Evolutionary conservation across 2,797 vertebrate genomes (phyloP).

Genomic region (Esox lucius): DNA sequence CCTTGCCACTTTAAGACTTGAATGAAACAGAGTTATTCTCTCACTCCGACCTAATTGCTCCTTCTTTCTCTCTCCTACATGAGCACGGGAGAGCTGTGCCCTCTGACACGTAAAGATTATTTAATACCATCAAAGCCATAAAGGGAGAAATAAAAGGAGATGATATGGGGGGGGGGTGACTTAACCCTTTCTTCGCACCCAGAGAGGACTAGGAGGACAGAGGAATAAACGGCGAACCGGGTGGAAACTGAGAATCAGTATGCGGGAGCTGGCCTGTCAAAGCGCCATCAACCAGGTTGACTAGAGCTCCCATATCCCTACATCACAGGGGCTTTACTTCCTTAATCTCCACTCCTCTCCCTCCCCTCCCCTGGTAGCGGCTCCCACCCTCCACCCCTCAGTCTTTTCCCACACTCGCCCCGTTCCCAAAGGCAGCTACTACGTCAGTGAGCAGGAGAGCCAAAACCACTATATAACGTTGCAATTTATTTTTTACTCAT

Average conservation of each 20-base stretch:
- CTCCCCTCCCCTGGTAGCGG: conserved; percentile 61
- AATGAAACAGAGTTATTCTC: conserved; percentile 63
- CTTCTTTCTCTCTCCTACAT: conserved; percentile 47
- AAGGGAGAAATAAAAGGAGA: conserved; percentile 63
- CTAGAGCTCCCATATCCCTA: conserved; percentile 57
- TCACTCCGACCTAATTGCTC: conserved; percentile 75
- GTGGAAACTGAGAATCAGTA: conserved; percentile 54
- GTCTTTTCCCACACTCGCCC: conserved; percentile 76
- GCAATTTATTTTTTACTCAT: conserved; percentile 66
- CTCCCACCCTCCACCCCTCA: conserved; percentile 61
- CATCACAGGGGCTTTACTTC: conserved; percentile 66
- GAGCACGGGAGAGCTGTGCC: conserved; percentile 65
- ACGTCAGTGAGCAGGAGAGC: conserved; percentile 68
- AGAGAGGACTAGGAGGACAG: conserved; percentile 19
- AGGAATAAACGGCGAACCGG: conserved; percentile 15
- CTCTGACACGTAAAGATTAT: conserved; percentile 79
- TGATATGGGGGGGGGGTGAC: conserved; percentile 16
- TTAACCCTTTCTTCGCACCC: conserved; percentile 52
- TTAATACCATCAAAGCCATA: conserved; percentile 81
- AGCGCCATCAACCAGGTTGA: conserved; percentile 51
- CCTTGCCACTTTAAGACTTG: conserved; percentile 67
- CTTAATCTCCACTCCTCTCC: conserved; percentile 49
- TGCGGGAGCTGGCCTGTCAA: conserved; percentile 49
- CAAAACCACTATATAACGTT: conserved; percentile 74
- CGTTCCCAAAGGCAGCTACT: conserved; percentile 60